These are phyloP conservation scores for Limnephilus rhombicus DNA, from an alignment of 2,888 invertebrate genomes.

Conservation along the genomic window DNA sequence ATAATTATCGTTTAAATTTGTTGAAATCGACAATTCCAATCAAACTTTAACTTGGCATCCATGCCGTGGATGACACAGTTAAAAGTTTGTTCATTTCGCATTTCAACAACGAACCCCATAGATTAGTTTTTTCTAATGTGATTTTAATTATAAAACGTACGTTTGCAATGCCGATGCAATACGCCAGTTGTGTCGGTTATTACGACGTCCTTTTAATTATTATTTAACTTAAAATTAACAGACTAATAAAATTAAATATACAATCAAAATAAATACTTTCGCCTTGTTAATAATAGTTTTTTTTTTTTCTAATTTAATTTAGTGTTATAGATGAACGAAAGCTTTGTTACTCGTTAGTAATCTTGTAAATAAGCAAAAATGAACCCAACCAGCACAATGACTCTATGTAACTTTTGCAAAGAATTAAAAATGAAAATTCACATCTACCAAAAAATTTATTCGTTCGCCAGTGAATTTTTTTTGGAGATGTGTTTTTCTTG, in stretches of 20 bases:
- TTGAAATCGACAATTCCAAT: conserved; percentile 38
- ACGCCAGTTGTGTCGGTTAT: conserved; percentile 18
- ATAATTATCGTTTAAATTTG: conserved; percentile 36
- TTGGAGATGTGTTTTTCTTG: neutral
- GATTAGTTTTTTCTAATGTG: conserved; percentile 43
- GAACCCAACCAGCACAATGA: conserved; percentile 31
- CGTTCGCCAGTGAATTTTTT: conserved; percentile 35
- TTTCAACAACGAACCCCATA: conserved; percentile 31
- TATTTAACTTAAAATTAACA: conserved; percentile 44
- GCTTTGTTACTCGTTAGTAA: conserved; percentile 25
- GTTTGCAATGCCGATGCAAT: neutral
- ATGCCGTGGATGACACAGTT: neutral
- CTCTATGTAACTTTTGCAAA: neutral
- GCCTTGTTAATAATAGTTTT: conserved; percentile 42
- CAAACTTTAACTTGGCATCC: neutral
- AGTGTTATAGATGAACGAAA: conserved; percentile 5
- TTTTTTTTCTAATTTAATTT: conserved; percentile 33
- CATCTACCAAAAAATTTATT: neutral
- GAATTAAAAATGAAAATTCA: neutral
- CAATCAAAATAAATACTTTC: conserved; percentile 35
- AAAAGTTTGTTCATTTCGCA: conserved; percentile 13
- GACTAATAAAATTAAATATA: conserved; percentile 42
- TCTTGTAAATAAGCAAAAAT: conserved; percentile 41
- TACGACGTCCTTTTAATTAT: neutral
- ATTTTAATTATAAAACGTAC: conserved; percentile 41